Evolutionary conservation across 1,140 invertebrate species (phyloP), one percentile per base, ranked within the genome.

Genomic region (Saxidomus purpurata): DNA sequence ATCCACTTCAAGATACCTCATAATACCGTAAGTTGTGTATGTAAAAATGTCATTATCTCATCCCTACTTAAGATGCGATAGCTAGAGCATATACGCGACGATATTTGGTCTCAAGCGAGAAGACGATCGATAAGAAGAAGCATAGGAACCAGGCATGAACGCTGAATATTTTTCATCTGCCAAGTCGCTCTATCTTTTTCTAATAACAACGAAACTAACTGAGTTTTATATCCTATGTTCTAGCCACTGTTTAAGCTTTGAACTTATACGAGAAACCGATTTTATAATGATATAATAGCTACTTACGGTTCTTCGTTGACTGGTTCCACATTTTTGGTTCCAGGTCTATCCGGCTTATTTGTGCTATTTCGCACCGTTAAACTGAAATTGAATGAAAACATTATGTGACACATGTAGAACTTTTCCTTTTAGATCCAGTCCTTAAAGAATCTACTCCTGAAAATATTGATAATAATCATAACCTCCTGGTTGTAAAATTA

Each of bases 241-340:
- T n/a, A n/a, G n/a, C n/a, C n/a, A n/a, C n/a, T n/a, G n/a, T n/a
- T n/a, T n/a, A n/a, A n/a, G n/a, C n/a, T n/a, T n/a, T n/a, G n/a
- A n/a, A n/a, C n/a, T n/a, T n/a, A n/a, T n/a, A n/a, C n/a, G n/a
- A n/a, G n/a, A n/a, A n/a, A n/a, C n/a, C n/a, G n/a, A 43, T 43
- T 38, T 71, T 1, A 38, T 71, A 71, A 71, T 71, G 22, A 17
- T 17, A 9, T 61, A 40, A 61, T 38, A 17, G 34, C 6, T 76
- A 89, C 87, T 83, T 77, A 89, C 87, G 87, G 87, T 59, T 89
- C 87, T 77, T 89, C 87, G 69, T 83, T 83, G 11, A 84, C 81
- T 28, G 87, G 79, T 77, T 89, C 87, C 17, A 52, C 43, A 34
- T 49, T 71, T 74, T 71, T 83, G 8, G 80, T 47, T 22, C 43